A percentile compares a stretch with the other conserved stretches of the same genome.
Conservation (phyloP, 1,140 invertebrate genomes). For the Bombus soroeensis region DNA sequence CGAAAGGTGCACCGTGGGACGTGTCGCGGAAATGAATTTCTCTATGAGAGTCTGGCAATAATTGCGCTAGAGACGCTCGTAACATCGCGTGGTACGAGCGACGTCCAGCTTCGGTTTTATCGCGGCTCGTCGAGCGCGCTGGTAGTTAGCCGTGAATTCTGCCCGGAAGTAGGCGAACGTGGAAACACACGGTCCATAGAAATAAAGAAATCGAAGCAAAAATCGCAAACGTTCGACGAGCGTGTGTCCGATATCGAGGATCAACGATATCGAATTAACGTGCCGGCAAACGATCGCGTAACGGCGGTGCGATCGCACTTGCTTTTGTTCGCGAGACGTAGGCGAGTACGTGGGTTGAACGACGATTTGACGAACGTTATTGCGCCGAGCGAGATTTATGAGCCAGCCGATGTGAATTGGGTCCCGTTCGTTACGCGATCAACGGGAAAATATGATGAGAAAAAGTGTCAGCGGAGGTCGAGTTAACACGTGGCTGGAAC, state of each 20-base stretch:
- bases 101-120: constrained; percentile 1
- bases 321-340: background rate
- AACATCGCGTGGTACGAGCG: background rate
- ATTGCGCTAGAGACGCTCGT: constrained; percentile 7
- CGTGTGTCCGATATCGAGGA: background rate
- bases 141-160: background rate
- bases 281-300: no score
- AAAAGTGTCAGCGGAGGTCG: background rate
- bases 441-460: background rate
- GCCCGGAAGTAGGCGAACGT: background rate
- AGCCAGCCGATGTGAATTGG: background rate
- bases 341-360: background rate
- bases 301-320: no score
- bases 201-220: background rate
- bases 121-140: background rate
- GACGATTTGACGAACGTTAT: background rate
- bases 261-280: background rate
- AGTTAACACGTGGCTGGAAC: background rate
- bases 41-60: constrained; percentile 2
- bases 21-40: constrained; percentile 18
- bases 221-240: no score
- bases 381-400: background rate
- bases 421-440: background rate
- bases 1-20: constrained; percentile 9
- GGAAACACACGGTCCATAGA: background rate